Evolutionary conservation across 2,888 invertebrate species (phyloP).

Genomic region (Melanargia galathea): DNA sequence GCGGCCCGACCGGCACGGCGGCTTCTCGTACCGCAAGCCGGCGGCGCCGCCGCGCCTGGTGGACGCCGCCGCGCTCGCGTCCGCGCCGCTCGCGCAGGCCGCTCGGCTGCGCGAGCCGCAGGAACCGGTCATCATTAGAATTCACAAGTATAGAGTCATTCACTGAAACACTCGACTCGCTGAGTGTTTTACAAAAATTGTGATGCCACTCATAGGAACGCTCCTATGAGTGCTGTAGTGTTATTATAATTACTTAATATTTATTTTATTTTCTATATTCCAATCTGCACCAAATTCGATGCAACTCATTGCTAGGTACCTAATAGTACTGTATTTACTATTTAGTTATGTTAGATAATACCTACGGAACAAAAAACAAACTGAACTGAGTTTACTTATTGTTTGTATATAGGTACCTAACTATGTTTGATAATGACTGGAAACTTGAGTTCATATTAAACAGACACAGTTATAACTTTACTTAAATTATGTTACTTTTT

Average conservation of each 20-base stretch:
- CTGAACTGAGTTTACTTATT: no score
- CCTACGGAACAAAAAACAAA: no score
- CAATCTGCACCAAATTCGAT: background rate
- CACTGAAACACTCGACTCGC: constrained; percentile 33
- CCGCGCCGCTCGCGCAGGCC: background rate
- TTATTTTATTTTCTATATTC: background rate
- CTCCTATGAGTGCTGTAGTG: no score
- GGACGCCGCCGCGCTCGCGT: background rate
- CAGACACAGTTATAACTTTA: no score
- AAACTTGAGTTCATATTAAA: no score
- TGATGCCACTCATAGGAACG: background rate
- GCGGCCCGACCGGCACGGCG: constrained; percentile 60
- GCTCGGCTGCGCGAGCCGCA: constrained; percentile 35
- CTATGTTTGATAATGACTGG: no score
- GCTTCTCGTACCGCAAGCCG: constrained; percentile 62
- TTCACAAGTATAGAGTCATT: constrained; percentile 65
- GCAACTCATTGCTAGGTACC: no score
- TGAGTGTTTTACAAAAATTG: background rate
- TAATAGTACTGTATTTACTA: no score
- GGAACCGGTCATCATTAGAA: constrained; percentile 60
- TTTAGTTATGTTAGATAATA: no score
- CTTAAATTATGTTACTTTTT: no score
- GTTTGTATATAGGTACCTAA: no score
- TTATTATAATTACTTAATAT: background rate
- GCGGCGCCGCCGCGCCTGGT: constrained; percentile 33